Base-by-base conservation (phyloP, 2,113 vertebrate genomes). In the Dromas ardeola region DNA sequence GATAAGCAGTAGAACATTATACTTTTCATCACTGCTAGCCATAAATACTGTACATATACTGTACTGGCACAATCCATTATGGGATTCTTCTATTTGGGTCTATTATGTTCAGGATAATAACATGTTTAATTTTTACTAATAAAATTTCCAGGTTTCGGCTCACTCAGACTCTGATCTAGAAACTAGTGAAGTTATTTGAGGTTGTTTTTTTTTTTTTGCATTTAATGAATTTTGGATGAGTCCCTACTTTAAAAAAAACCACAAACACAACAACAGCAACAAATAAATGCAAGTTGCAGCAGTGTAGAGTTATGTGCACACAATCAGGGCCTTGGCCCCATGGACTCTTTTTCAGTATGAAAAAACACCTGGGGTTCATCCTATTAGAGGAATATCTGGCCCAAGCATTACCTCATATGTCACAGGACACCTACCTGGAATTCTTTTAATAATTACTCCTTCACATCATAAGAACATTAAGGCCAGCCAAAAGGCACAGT, bases 71-170 rank as follows among this genome's bases (percentile, higher is more conserved):
- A 94, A 96, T 95, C 91, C 92, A 91, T 96, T 95, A 92, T n/a
- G 29, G 34, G 81, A 78, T 81, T 89, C 82, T 95, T 97, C 96
- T 97, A 91, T 97, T 93, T 96, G 55, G 69, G 58, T 50, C 86
- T 96, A 96, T 96, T 96, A 95, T 87, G 67, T 90, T 88, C 62
- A 85, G 90, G 90, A 79, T 73, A 93, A 86, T 82, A 97, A 85
- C 77, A 86, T 74, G 81, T 61, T 97, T 86, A 95, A 95, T 92
- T 98, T 96, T 95, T 81, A 50, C 84, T 80, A 92, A 93, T 96
- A 95, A 93, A 96, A 97, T 93, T 93, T 62, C 58, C 40, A 38
- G 42, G 43, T 95, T 94, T 74, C 92, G 62, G 65, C 43, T 95
- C 82, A 74, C 17, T 66, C 40, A 6, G 3, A 81, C 22, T 45